phyloP scores from a whole-genome alignment of 2,797 vertebrate genomes.

The Poecile montanus region DNA sequence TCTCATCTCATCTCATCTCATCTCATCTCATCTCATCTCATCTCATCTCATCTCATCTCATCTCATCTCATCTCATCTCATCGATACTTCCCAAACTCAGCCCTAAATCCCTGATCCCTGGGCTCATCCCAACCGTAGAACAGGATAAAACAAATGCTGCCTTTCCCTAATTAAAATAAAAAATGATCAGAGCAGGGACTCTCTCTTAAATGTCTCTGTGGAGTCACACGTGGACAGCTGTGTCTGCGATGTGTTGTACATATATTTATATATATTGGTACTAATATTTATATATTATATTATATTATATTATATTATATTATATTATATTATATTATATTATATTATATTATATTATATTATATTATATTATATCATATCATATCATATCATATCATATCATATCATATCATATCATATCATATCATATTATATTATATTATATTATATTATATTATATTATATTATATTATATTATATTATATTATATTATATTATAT shows the following conservation, averaged over 20 bases:
- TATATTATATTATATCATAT: too few species aligned
- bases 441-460: too few species aligned
- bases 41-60: background rate
- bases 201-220: background rate
- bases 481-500: too few species aligned
- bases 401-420: too few species aligned
- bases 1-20: background rate
- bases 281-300: too few species aligned
- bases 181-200: background rate
- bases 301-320: too few species aligned
- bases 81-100: background rate
- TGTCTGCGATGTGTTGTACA: fast-evolving
- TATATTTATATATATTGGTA: too few species aligned
- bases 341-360: too few species aligned
- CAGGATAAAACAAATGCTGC: background rate
- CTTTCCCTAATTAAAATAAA: background rate
- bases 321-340: too few species aligned
- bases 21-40: background rate
- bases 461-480: too few species aligned
- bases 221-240: background rate
- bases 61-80: background rate
- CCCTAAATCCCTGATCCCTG: background rate
- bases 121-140: background rate
- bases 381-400: too few species aligned
- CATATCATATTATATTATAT: too few species aligned